Conservation (phyloP, 2,888 invertebrate species). For the Nomada fabriciana region DNA sequence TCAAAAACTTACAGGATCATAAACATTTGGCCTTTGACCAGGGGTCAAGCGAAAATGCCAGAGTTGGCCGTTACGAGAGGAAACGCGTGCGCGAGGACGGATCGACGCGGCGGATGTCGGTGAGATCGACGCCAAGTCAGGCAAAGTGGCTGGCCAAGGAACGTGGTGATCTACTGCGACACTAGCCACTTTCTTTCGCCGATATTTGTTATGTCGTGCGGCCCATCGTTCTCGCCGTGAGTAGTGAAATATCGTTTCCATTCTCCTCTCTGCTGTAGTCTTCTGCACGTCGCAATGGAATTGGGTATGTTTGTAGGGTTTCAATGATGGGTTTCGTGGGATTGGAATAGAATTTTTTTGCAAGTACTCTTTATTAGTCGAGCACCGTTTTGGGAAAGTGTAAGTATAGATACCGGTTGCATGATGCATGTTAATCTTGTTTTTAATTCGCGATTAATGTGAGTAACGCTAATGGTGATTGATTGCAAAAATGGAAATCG, state of each 20-base stretch:
- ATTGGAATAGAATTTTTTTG: background rate
- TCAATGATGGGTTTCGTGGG: background rate
- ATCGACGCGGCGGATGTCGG: constrained; percentile 9
- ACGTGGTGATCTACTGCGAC: constrained; percentile 67
- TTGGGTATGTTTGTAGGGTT: background rate
- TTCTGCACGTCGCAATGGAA: background rate
- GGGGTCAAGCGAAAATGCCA: constrained; percentile 60
- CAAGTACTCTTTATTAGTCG: too few species aligned
- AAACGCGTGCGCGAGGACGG: constrained; percentile 22
- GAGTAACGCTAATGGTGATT: too few species aligned
- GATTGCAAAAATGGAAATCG: too few species aligned
- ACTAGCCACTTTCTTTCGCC: constrained; percentile 29
- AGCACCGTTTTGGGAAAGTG: too few species aligned
- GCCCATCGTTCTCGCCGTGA: constrained; percentile 13
- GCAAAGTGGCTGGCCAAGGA: constrained; percentile 35
- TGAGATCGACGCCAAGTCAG: constrained; percentile 46
- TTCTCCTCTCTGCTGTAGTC: background rate
- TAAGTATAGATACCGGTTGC: too few species aligned
- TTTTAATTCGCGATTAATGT: too few species aligned
- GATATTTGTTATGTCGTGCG: constrained; percentile 38
- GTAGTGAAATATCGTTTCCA: constrained; percentile 7
- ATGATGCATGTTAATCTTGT: too few species aligned
- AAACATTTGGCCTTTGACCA: constrained; percentile 69
- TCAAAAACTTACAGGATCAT: constrained; percentile 72
- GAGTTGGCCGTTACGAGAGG: constrained; percentile 31